Base-by-base conservation (phyloP, 2,888 invertebrate genomes). In the Theodoxus fluviatilis region DNA sequence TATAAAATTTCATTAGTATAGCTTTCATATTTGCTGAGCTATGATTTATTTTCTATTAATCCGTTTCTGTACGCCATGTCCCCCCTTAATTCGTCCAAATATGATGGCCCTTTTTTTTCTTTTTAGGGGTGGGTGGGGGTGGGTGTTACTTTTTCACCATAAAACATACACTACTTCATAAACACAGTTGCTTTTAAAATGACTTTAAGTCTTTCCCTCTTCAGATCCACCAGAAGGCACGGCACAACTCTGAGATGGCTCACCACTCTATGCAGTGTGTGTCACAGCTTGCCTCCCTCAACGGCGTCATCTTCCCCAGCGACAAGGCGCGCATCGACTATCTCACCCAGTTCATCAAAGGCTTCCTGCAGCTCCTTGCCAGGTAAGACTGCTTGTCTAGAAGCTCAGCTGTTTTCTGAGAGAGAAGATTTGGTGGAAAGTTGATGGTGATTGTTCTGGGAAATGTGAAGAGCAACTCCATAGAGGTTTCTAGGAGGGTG, bases 251-350 rank as follows among this genome's bases (percentile, higher is more conserved):
- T 31, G 91, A 92, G 59, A 89, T 95, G 79, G 91, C 93, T 9
- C 92, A 92, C 83, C 93, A 93, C 74, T 92, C 94, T 0, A 87
- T 95, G 71, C 93, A 91, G 68, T 95, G 95, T 86, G 89, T 96
- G 61, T 92, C 93, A 12, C 95, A 95, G 84, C 88, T 96, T 71
- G 92, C 92, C 0, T 91, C 92, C 22, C 85, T 93, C 38, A 91
- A 90, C 82, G 93, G 93, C 4, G 87, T 88, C 2, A 86, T 92
- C 6, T 85, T 91, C 71, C 79, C 83, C 37, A 86, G 87, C 69
- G 89, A 89, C 47, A 89, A 90, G 67, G 85, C 88, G 0, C 87
- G 89, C 73, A 77, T 89, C 3, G 88, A 89, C 63, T 93, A 92
- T 81, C 84, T 92, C 4, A 88, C 88, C 12, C 87, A 88, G 70